A percentile compares a stretch with the other conserved stretches of the same genome.
Conservation (phyloP, 2,797 vertebrate species). For the Schizothorax lantsangensis region DNA sequence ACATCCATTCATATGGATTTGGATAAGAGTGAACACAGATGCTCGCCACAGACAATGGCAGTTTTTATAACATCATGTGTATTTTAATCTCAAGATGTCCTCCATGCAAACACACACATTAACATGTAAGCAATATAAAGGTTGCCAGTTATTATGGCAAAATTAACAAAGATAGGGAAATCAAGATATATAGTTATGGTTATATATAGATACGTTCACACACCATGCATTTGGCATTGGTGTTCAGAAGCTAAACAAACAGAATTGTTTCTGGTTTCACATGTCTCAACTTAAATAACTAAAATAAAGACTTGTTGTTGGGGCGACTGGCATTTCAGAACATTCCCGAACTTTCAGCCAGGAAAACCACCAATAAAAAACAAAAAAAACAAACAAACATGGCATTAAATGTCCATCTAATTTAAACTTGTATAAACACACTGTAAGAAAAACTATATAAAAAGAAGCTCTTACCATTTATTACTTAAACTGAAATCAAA, state of each 20-base stretch:
- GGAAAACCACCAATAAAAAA: neutral
- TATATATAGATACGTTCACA: neutral
- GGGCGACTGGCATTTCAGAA: neutral
- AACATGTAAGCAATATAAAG: neutral
- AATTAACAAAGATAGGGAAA: neutral
- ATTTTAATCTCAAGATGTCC: neutral
- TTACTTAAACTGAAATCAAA: neutral
- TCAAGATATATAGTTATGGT: neutral
- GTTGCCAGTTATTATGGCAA: neutral
- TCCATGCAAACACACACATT: neutral
- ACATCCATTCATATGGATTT: neutral
- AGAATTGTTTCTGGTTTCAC: neutral
- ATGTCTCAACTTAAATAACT: neutral
- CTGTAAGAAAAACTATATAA: neutral
- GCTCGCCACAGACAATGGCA: neutral
- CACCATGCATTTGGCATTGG: neutral
- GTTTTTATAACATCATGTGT: neutral
- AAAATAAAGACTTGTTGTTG: neutral
- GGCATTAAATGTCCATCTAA: neutral
- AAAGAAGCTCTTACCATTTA: neutral
- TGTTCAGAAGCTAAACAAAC: neutral
- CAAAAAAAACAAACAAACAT: too few species aligned
- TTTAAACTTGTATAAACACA: neutral
- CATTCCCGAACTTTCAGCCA: neutral
- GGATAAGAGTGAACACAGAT: neutral